Conservation (phyloP, 2,888 invertebrate species). For the Phortica magna region DNA sequence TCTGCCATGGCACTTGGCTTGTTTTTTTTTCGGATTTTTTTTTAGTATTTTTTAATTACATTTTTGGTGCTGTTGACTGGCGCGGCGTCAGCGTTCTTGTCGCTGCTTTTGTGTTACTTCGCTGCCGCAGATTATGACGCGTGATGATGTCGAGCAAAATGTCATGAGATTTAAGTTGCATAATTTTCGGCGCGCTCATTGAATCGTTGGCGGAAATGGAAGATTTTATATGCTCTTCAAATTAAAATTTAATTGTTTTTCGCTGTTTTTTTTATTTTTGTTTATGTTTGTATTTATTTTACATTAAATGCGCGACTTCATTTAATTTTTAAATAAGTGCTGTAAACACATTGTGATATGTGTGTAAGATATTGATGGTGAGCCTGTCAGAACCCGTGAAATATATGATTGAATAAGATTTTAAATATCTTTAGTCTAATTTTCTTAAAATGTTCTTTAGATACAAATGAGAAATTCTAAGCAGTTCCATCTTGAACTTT, state of each 20-base stretch:
- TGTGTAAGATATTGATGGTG: too few species aligned
- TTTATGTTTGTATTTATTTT: not conserved
- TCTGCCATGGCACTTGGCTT: not conserved
- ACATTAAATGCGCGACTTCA: not conserved
- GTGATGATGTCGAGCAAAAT: not conserved
- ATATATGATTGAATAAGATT: too few species aligned
- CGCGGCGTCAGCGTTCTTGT: not conserved
- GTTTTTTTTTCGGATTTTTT: not conserved
- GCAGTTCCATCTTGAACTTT: too few species aligned
- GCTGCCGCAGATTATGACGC: not conserved
- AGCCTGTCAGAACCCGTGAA: too few species aligned
- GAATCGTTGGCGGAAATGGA: not conserved
- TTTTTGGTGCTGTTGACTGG: not conserved
- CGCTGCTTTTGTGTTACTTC: not conserved
- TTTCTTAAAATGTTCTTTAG: too few species aligned
- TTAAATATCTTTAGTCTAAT: too few species aligned
- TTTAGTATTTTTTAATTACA: slow-evolving; percentile 30
- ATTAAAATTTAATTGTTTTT: slow-evolving; percentile 24
- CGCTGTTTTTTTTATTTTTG: not conserved
- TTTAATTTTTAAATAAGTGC: not conserved
- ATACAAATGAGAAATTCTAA: too few species aligned
- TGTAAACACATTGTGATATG: not conserved
- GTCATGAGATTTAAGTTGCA: not conserved
- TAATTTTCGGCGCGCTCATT: slow-evolving; percentile 16
- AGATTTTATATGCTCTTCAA: slow-evolving; percentile 1